Evolutionary conservation across 2,113 vertebrate genomes (phyloP), one percentile per base, ranked within the genome.

Genomic region (Dipodomys stephensi): DNA sequence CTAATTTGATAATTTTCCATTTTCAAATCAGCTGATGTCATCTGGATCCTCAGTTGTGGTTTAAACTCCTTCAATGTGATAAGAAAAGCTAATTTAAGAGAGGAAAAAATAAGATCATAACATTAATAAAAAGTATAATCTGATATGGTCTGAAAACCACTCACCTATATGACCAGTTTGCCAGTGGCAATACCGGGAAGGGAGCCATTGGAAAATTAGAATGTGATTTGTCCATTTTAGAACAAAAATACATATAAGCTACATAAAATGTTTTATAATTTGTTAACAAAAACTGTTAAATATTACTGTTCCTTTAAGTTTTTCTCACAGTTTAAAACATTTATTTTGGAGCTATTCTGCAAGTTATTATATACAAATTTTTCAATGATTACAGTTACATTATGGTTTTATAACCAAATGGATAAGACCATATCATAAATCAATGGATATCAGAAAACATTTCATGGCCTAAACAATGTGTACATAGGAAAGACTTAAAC

Each of bases 131-230:
- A 88, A 95, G 62, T 2, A 87, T 8, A 69, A 88, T 28, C 86
- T 95, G 89, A 73, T 79, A 83, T 80, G 44, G 22, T 76, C n/a
- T 81, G 89, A 88, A 93, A 92, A 79, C 65, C 74, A 84, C 98
- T 98, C 76, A 99, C 99, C 99, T 98, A 99, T 98, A 96, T 99
- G 99, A 91, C 95, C 95, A n/a, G 83, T 84, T 95, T 99, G 99
- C 83, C 97, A 98, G 11, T 97, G 98, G 99, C 99, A 82, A 99
- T 77, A 49, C 99, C 99, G 68, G 98, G 98, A 57, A 98, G 74
- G 0, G 96, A 97, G 78, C 95, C 92, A 65, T 98, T 5, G 97
- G 94, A n/a, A 90, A 86, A 0, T 88, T 94, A 94, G 88, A 81
- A 77, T 85, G 49, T 9, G 92, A 82, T 72, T 95, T 97, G 94